Percentiles rank a stretch among this genome's conserved stretches.
Evolutionary conservation across 1,140 invertebrate species (phyloP).

Genomic region (Panagrolaimus sp.): DNA sequence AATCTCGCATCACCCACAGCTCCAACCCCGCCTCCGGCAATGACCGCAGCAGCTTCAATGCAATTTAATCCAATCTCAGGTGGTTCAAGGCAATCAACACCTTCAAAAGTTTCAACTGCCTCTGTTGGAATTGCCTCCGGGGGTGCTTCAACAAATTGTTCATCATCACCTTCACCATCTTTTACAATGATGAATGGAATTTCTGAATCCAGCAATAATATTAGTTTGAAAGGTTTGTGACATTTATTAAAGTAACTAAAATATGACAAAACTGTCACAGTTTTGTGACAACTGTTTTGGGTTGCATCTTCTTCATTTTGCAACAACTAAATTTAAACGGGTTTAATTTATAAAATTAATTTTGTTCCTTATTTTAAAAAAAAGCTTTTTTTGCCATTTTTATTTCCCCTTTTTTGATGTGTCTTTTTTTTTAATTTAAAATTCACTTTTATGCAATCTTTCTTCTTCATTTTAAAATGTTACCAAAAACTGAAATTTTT

Average conservation of each 20-base stretch:
- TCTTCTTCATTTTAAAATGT: too few relatives aligned
- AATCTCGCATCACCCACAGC: not conserved
- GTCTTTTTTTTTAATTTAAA: too few relatives aligned
- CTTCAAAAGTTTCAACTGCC: slow-evolving; percentile 8
- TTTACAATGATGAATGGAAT: slow-evolving; percentile 5
- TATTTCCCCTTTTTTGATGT: too few relatives aligned
- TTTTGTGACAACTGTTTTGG: too few relatives aligned
- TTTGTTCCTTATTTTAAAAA: too few relatives aligned
- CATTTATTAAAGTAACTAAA: not conserved
- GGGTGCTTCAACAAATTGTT: slow-evolving; percentile 11
- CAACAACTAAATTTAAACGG: too few relatives aligned
- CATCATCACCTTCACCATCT: not conserved
- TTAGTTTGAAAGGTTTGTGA: not conserved
- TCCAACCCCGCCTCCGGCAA: not conserved
- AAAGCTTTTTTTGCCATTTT: too few relatives aligned
- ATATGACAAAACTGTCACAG: not conserved
- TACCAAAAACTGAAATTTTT: too few relatives aligned
- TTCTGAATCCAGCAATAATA: not conserved
- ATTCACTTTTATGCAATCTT: too few relatives aligned
- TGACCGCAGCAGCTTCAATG: not conserved
- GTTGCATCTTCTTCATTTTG: not conserved
- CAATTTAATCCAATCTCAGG: not conserved
- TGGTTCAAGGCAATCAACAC: not conserved
- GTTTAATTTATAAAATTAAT: too few relatives aligned
- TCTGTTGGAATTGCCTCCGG: slow-evolving; percentile 10